A percentile compares a stretch with the other conserved stretches of the same genome.
These are phyloP conservation scores for Corythornis cristatus DNA, from an alignment of 2,113 vertebrate genomes.

Conservation along the genomic window DNA sequence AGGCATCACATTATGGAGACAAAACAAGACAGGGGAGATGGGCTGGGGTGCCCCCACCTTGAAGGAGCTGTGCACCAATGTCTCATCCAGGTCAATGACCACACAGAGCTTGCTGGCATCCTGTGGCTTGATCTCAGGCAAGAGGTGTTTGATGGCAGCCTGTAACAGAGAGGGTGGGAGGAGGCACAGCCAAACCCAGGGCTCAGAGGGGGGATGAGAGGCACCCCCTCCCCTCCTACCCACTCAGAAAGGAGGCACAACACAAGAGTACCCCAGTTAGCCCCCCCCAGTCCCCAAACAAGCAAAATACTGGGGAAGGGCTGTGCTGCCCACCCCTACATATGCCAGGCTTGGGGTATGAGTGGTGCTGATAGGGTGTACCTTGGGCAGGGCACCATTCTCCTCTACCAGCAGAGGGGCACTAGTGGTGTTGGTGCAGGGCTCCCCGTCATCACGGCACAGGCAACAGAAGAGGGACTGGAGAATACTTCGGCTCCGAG, in stretches of 20 bases:
- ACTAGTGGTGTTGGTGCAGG: slow-evolving; percentile 70
- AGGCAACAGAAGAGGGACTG: slow-evolving; percentile 83
- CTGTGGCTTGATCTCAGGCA: slow-evolving; percentile 84
- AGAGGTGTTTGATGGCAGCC: slow-evolving; percentile 81
- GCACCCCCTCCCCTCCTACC: background rate
- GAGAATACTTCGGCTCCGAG: slow-evolving; percentile 76
- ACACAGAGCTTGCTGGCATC: slow-evolving; percentile 91
- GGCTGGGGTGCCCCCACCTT: slow-evolving; percentile 77
- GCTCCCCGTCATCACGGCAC: slow-evolving; percentile 77
- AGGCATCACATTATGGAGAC: too few species aligned
- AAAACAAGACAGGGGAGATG: background rate
- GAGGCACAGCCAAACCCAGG: background rate
- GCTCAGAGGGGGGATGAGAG: background rate
- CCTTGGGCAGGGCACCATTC: slow-evolving; percentile 81
- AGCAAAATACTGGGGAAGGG: rapidly evolving
- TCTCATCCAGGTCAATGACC: slow-evolving; percentile 95
- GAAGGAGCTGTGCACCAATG: slow-evolving; percentile 93
- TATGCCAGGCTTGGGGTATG: background rate
- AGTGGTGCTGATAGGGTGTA: background rate
- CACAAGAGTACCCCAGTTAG: background rate
- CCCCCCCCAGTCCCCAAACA: background rate
- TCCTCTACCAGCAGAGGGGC: slow-evolving; percentile 76
- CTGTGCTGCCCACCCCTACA: rapidly evolving
- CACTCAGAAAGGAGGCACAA: rapidly evolving
- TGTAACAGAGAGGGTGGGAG: slow-evolving; percentile 14